Evolutionary conservation across 23 tunicate species (phyloP).

Genomic region (Ciona savignyi): DNA sequence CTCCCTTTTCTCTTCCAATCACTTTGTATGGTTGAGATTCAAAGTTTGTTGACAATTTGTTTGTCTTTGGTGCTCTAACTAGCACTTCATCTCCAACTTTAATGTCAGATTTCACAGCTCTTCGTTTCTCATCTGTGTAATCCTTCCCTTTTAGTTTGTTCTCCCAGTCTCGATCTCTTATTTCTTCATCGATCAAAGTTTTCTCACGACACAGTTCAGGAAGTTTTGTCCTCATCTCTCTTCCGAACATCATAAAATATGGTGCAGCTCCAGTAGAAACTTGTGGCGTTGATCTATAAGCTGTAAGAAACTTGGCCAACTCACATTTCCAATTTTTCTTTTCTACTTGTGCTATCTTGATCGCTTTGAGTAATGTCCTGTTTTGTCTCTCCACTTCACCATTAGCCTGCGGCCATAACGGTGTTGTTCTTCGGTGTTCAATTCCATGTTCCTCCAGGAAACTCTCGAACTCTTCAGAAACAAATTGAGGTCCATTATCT

Average conservation of each 20-base stretch:
- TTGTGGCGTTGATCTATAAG: constrained; percentile 41
- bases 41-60: not conserved
- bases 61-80: not conserved
- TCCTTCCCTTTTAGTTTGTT: constrained; percentile 7
- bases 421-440: constrained; percentile 17
- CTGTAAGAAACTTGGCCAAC: constrained; percentile 20
- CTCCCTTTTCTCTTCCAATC: no score
- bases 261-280: constrained; percentile 34
- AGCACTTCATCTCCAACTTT: constrained; percentile 21
- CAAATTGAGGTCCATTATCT: constrained; percentile 29
- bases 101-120: constrained; percentile 12
- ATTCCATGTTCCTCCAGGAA: constrained; percentile 24
- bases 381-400: constrained; percentile 50
- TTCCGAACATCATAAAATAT: constrained; percentile 22
- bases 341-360: constrained; percentile 19
- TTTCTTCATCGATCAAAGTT: constrained; percentile 1
- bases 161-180: constrained; percentile 1
- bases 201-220: constrained; percentile 12
- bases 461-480: constrained; percentile 22
- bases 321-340: constrained; percentile 16
- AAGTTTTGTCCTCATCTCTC: constrained; percentile 30
- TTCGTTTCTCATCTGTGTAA: no score
- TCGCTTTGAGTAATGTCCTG: constrained; percentile 25
- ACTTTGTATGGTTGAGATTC: no score
- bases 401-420: no score